Evolutionary conservation across 1,140 invertebrate species (phyloP).

Genomic region (Pogonomyrmex californicus): DNA sequence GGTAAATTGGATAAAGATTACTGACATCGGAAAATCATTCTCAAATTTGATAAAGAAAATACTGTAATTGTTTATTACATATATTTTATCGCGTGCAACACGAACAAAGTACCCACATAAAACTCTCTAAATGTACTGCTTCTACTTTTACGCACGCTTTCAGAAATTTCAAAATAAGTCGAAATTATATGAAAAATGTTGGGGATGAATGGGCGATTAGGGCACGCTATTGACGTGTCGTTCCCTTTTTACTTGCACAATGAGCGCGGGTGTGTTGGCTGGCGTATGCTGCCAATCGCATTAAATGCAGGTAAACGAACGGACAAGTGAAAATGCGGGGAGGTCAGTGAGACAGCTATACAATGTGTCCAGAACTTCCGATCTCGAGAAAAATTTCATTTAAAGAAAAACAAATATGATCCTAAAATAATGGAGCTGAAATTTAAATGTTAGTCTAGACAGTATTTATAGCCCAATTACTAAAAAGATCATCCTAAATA

Average conservation of each 20-base stretch:
- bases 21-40: background rate
- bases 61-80: too few relatives aligned
- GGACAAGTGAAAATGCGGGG: constrained; percentile 43
- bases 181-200: background rate
- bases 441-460: background rate
- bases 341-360: constrained; percentile 33
- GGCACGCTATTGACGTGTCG: background rate
- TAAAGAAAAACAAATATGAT: background rate
- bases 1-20: background rate
- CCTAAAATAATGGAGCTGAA: background rate
- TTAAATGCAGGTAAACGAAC: constrained; percentile 59
- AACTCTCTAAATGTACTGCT: background rate
- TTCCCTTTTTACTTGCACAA: background rate
- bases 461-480: background rate
- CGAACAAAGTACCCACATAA: background rate
- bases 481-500: background rate
- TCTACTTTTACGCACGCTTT: background rate
- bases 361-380: background rate
- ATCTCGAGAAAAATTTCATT: background rate
- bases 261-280: constrained; percentile 18
- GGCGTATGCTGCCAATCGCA: constrained; percentile 20
- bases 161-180: background rate
- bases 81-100: background rate
- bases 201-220: background rate
- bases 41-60: background rate